These are phyloP conservation scores for Gryon sp. DNA, from an alignment of 1,140 invertebrate genomes.

Conservation along the genomic window DNA sequence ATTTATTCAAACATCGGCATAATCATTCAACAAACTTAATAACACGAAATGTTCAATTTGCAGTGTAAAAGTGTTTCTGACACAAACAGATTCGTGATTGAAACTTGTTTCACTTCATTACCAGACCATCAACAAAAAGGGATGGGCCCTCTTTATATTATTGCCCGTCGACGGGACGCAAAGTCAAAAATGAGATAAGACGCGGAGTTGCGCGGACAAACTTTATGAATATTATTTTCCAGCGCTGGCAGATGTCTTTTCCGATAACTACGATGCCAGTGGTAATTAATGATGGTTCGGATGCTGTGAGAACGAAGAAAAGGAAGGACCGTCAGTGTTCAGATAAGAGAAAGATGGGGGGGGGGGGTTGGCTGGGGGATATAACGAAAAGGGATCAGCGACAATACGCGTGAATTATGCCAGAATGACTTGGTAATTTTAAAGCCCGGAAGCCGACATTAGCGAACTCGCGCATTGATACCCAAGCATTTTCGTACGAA, in stretches of 20 bases:
- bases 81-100: constrained; percentile 39
- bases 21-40: too few species aligned
- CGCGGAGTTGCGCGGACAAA: constrained; percentile 65
- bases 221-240: constrained; percentile 80
- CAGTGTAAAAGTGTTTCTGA: too few species aligned
- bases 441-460: constrained; percentile 78
- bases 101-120: constrained; percentile 59
- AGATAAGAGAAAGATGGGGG: constrained; percentile 56
- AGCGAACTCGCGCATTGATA: constrained; percentile 77
- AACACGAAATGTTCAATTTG: too few species aligned
- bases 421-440: constrained; percentile 79
- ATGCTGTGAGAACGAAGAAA: constrained; percentile 48
- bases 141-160: constrained; percentile 70
- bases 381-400: constrained; percentile 69
- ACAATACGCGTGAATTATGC: constrained; percentile 79
- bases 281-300: constrained; percentile 78
- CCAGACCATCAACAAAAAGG: too few species aligned
- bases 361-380: constrained; percentile 18
- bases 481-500: constrained; percentile 69
- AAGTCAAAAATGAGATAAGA: constrained; percentile 50
- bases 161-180: constrained; percentile 39
- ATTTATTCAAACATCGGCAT: too few species aligned
- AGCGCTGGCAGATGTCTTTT: constrained; percentile 76
- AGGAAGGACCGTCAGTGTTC: constrained; percentile 53
- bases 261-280: constrained; percentile 75